These are phyloP conservation scores for Drosophila pachea DNA, from an alignment of 1,140 invertebrate genomes.

Conservation along the genomic window DNA sequence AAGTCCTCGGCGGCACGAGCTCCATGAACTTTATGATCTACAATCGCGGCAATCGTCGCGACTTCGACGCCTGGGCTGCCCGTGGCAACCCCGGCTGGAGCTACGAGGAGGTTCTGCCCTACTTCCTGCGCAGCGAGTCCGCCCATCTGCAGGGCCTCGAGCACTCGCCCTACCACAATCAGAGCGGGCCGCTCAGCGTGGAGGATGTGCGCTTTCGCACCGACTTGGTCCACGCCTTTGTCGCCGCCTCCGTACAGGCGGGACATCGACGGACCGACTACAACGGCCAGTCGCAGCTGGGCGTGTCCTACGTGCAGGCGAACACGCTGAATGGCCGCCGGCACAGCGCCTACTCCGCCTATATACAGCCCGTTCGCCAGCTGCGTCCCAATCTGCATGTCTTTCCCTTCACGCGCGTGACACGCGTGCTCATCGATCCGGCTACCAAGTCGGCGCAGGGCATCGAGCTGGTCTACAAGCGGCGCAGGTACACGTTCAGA, in stretches of 20 bases:
- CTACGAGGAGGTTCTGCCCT: conserved; percentile 86
- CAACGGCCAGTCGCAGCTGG: conserved; percentile 83
- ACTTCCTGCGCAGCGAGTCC: conserved; percentile 83
- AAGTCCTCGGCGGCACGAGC: conserved; percentile 86
- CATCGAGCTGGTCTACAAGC: conserved; percentile 82
- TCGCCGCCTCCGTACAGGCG: conserved; percentile 82
- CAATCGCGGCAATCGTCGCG: conserved; percentile 87
- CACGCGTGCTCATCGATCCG: conserved; percentile 83
- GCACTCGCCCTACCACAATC: conserved; percentile 81
- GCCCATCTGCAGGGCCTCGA: conserved; percentile 80
- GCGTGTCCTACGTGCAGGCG: conserved; percentile 85
- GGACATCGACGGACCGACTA: conserved; percentile 83
- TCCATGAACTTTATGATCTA: conserved; percentile 95
- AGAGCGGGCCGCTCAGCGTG: conserved; percentile 80
- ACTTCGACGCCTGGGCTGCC: conserved; percentile 88
- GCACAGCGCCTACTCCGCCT: conserved; percentile 81
- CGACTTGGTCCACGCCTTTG: conserved; percentile 81
- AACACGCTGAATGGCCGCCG: conserved; percentile 81
- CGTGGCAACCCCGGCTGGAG: conserved; percentile 86
- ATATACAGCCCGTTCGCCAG: conserved; percentile 81
- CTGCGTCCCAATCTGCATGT: conserved; percentile 84
- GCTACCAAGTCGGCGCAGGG: conserved; percentile 82
- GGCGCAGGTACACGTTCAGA: conserved; percentile 78
- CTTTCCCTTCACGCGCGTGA: conserved; percentile 80
- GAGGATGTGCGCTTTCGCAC: conserved; percentile 81